phyloP scores from a whole-genome alignment of 2,888 invertebrate genomes.

The Drosophila lacicola region DNA sequence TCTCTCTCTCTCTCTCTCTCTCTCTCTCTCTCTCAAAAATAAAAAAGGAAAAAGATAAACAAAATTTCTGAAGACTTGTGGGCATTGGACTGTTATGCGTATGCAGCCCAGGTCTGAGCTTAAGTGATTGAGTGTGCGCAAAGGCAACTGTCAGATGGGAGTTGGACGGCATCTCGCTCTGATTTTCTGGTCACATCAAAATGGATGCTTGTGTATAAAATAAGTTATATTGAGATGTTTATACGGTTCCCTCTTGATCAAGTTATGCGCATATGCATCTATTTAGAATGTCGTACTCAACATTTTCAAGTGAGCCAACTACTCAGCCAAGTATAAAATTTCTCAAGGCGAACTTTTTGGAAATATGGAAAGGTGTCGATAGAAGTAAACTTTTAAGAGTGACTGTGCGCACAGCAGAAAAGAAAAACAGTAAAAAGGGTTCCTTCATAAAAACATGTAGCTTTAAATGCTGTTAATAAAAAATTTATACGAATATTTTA shows the following conservation, averaged over 20 bases:
- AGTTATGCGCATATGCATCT: too few relatives aligned
- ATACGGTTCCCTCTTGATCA: background rate
- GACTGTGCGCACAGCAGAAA: too few relatives aligned
- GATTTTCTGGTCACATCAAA: conserved; percentile 21
- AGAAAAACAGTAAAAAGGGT: too few relatives aligned
- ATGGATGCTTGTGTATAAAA: background rate
- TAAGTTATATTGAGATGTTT: background rate
- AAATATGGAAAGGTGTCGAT: too few relatives aligned
- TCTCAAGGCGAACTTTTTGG: too few relatives aligned
- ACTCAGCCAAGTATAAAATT: too few relatives aligned
- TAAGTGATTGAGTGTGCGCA: conserved; percentile 54
- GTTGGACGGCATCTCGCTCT: background rate
- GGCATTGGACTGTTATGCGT: conserved; percentile 18
- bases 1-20: background rate
- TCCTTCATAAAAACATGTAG: too few relatives aligned
- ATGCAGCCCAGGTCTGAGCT: conserved; percentile 21
- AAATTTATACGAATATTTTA: too few relatives aligned
- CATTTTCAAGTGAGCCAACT: background rate
- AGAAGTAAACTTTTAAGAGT: too few relatives aligned
- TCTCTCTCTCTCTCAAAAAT: too few relatives aligned
- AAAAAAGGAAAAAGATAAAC: background rate
- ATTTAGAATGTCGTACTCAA: background rate
- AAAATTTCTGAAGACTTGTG: conserved; percentile 10
- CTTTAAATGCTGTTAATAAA: too few relatives aligned
- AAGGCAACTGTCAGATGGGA: conserved; percentile 29